Evolutionary conservation across 2,888 invertebrate species (phyloP).

Genomic region (Nemotelus nigrinus): DNA sequence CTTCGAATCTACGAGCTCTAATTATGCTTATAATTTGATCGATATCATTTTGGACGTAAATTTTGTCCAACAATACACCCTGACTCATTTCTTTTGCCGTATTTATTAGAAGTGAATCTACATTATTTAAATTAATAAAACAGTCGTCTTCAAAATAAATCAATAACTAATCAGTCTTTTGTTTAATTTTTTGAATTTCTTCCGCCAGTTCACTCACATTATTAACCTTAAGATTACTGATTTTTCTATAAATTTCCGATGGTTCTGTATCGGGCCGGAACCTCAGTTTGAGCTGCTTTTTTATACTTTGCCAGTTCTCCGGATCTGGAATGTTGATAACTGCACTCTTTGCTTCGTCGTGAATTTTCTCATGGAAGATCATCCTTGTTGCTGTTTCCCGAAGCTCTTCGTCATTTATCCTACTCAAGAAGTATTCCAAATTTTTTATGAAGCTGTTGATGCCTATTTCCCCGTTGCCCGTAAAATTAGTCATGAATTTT

Average conservation of each 20-base stretch:
- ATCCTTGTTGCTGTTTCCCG: neutral
- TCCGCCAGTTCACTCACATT: conserved; percentile 46
- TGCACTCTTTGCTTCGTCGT: conserved; percentile 14
- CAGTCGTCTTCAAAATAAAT: conserved; percentile 41
- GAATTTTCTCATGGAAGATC: conserved; percentile 13
- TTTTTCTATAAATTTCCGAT: conserved; percentile 26
- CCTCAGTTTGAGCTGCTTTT: conserved; percentile 22
- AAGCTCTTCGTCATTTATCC: neutral
- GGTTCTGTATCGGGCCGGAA: conserved; percentile 34
- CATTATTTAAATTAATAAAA: conserved; percentile 42
- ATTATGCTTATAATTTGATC: conserved; percentile 31
- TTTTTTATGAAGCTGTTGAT: conserved; percentile 3
- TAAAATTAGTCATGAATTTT: too few species aligned
- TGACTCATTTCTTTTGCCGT: conserved; percentile 40
- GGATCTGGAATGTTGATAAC: conserved; percentile 16
- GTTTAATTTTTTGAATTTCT: conserved; percentile 45
- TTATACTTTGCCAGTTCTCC: neutral
- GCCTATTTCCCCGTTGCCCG: too few species aligned
- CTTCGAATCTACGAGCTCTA: conserved; percentile 21
- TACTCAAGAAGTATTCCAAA: neutral
- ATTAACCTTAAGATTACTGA: conserved; percentile 31
- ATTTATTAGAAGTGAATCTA: conserved; percentile 40
- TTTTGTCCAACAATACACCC: conserved; percentile 44
- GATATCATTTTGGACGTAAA: conserved; percentile 34
- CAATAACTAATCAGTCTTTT: conserved; percentile 47